These are phyloP conservation scores for Shargacucullia verbasci DNA, from an alignment of 2,888 invertebrate genomes.

Conservation along the genomic window DNA sequence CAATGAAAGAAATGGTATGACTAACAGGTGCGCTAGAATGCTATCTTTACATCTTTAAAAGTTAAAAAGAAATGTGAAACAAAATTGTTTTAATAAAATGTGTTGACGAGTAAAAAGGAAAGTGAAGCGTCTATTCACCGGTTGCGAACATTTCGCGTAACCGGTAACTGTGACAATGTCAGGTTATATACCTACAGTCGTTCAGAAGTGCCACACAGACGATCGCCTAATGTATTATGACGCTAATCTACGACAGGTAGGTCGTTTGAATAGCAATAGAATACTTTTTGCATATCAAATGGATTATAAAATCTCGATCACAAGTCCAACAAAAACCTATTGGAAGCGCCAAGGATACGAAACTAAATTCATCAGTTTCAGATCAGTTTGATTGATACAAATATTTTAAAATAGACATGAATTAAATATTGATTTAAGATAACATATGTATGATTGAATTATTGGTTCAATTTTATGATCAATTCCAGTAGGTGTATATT, in stretches of 20 bases:
- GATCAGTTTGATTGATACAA: too few relatives aligned
- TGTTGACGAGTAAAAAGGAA: slow-evolving; percentile 32
- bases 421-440: too few relatives aligned
- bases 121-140: slow-evolving; percentile 25
- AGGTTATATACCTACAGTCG: slow-evolving; percentile 1
- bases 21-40: slow-evolving; percentile 22
- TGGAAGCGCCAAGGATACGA: too few relatives aligned
- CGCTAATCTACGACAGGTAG: background rate
- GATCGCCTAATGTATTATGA: background rate
- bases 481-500: slow-evolving; percentile 24
- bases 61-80: slow-evolving; percentile 6
- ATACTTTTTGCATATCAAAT: too few relatives aligned
- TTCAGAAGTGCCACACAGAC: background rate
- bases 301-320: too few relatives aligned
- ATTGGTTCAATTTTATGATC: background rate
- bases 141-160: slow-evolving; percentile 11
- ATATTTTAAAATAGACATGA: too few relatives aligned
- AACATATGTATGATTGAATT: too few relatives aligned
- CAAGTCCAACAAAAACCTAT: too few relatives aligned
- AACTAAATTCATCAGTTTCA: too few relatives aligned
- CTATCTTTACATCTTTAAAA: slow-evolving; percentile 17
- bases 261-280: too few relatives aligned
- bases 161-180: slow-evolving; percentile 18
- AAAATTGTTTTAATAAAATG: slow-evolving; percentile 24
- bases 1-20: slow-evolving; percentile 18